Evolutionary conservation across 2,797 vertebrate genomes (phyloP), one percentile per base, ranked within the genome.

Genomic region (Ataeniobius toweri): DNA sequence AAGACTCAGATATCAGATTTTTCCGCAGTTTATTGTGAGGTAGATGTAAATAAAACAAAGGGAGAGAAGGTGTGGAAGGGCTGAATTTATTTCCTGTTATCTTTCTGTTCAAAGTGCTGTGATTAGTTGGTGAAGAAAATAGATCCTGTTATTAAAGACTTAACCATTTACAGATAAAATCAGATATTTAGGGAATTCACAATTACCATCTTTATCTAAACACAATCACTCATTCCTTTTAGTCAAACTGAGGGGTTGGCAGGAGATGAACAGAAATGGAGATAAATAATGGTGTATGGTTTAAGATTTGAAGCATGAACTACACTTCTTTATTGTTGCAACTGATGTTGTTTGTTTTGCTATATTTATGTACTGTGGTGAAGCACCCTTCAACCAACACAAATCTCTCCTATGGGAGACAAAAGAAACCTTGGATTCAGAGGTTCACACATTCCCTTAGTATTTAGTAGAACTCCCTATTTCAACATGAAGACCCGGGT

Each of bases 1-100:
- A 78, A 72, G 61, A 48, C 48, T 76, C n/a, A 88, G 82, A 82
- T 80, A 80, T 79, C 41, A 81, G 31, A 16, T 14, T 28, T 59
- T 59, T 70, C 31, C 39, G 31, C 51, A 73, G 53, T 73, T 75
- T 75, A 74, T 0, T 76, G 73, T 7, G 46, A 48, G 74, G 59
- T 74, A 73, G 75, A 58, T 82, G 80, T 59, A 82, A 75, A 83
- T 56, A 71, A 13, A 71, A 76, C 10, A 71, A n/a, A 53, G 36
- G 6, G 24, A 76, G 26, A n/a, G 6, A 14, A 71, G 70, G 61
- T 24, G 16, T 20, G 28, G 73, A 73, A 71, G 67, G 12, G 41
- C 12, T 26, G 41, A 26, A 48, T 69, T 69, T 46, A 46, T 13
- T 69, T 69, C 24, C 24, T 48, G 24, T 48, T 8, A 1, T 58